These are phyloP conservation scores for Coilia nasus DNA, from an alignment of 2,797 vertebrate genomes.

Conservation along the genomic window DNA sequence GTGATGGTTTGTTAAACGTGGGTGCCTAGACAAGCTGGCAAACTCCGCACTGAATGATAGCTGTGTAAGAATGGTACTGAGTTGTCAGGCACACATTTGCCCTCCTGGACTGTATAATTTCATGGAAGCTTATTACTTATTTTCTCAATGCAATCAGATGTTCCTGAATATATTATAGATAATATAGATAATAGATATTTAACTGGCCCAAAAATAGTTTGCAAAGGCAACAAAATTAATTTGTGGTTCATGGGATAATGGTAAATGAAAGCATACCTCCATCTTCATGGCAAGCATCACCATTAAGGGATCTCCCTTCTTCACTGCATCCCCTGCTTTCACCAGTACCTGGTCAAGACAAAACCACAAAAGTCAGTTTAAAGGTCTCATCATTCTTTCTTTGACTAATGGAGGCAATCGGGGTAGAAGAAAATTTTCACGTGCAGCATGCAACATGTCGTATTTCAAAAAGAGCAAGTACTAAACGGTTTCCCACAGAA, in stretches of 20 bases:
- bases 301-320: slow-evolving; percentile 87
- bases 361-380: background rate
- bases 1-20: too few relatives aligned
- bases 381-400: too few relatives aligned
- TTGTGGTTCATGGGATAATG: background rate
- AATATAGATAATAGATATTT: too few relatives aligned
- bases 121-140: background rate
- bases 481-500: too few relatives aligned
- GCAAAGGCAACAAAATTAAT: background rate
- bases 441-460: too few relatives aligned
- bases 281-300: slow-evolving; percentile 99
- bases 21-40: too few relatives aligned
- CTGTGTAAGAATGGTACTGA: background rate
- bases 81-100: background rate
- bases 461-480: too few relatives aligned
- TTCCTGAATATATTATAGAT: background rate
- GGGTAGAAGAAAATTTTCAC: too few relatives aligned
- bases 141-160: background rate
- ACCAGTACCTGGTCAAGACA: slow-evolving; percentile 83
- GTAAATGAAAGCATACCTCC: slow-evolving; percentile 80
- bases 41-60: too few relatives aligned
- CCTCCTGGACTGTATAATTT: background rate
- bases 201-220: background rate
- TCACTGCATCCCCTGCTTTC: slow-evolving; percentile 88
- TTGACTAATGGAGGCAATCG: too few relatives aligned